phyloP scores from a whole-genome alignment of 2,113 vertebrate species.

The Hydrochoerus hydrochaeris region DNA sequence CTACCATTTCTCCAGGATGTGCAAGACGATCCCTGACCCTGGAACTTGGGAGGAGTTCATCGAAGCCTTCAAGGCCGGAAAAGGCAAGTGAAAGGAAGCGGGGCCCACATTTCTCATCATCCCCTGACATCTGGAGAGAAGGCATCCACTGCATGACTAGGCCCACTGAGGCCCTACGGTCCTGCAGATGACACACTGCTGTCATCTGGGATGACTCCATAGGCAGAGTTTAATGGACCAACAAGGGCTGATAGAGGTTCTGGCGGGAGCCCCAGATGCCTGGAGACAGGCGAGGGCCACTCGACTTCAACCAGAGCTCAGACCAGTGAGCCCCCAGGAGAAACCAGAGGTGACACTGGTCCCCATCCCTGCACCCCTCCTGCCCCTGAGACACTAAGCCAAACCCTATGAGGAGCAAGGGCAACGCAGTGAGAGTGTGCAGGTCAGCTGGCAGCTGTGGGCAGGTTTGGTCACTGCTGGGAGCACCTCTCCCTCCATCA shows the following conservation, averaged over 20 bases:
- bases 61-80: constrained; percentile 87
- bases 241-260: not conserved
- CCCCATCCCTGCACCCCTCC: not conserved
- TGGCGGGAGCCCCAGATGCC: not conserved
- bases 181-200: not conserved
- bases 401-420: not conserved
- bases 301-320: not conserved
- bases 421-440: not conserved
- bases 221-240: not conserved
- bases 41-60: constrained; percentile 89
- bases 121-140: not conserved
- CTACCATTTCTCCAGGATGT: constrained; percentile 93
- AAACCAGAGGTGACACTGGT: not conserved
- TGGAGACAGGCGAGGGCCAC: not conserved
- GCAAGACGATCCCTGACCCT: constrained; percentile 85
- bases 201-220: not conserved
- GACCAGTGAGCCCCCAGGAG: not conserved
- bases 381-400: not conserved
- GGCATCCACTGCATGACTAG: not conserved
- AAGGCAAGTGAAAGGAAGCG: constrained; percentile 78
- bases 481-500: not conserved
- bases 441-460: not conserved
- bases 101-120: not conserved
- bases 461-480: not conserved
- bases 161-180: not conserved